A percentile compares a stretch with the other conserved stretches of the same genome.
Evolutionary conservation across 1,140 invertebrate genomes (phyloP).

Genomic region (Leptestheria dahalacensis): DNA sequence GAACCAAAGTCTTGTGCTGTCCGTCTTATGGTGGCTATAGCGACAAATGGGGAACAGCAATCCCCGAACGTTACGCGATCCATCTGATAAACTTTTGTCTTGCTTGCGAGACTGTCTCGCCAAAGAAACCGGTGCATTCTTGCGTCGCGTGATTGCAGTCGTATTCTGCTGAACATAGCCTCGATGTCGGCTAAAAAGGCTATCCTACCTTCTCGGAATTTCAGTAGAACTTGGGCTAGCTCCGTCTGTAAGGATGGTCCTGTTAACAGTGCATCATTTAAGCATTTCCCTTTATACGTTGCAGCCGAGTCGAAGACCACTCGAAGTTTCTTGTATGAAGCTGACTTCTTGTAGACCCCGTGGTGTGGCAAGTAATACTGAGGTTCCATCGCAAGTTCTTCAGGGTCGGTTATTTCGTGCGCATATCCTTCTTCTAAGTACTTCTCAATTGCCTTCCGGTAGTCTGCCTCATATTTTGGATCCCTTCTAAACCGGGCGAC

Average conservation of each 20-base stretch:
- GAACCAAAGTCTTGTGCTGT: neutral
- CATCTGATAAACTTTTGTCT: neutral
- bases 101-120: neutral
- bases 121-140: neutral
- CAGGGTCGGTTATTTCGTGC: neutral
- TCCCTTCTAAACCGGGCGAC: neutral
- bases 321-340: neutral
- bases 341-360: neutral
- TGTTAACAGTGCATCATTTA: neutral
- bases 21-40: conserved; percentile 1
- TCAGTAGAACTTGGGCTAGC: neutral
- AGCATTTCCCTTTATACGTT: neutral
- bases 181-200: conserved; percentile 9
- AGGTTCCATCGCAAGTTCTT: neutral
- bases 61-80: conserved; percentile 15
- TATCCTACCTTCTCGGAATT: neutral
- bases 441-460: neutral
- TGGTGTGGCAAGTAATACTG: conserved; percentile 4
- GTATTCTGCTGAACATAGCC: conserved; percentile 7
- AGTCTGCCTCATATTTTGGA: neutral
- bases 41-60: conserved; percentile 11
- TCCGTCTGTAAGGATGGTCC: conserved; percentile 1
- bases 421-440: conserved; percentile 5
- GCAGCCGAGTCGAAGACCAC: neutral
- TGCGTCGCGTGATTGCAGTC: neutral